phyloP scores from a whole-genome alignment of 2,113 vertebrate genomes.

The Tragelaphus imberbis region DNA sequence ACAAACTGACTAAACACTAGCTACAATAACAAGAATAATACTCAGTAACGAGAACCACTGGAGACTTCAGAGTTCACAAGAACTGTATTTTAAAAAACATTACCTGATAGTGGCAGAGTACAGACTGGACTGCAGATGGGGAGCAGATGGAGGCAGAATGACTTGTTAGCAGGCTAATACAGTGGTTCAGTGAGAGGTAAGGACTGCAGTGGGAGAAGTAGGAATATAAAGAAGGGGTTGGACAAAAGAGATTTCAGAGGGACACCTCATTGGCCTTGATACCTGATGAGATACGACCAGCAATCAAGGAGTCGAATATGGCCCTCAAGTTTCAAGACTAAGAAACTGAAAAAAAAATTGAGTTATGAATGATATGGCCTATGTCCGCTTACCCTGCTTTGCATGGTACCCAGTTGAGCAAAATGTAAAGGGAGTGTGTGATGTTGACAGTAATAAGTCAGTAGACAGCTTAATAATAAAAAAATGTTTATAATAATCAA shows the following conservation, averaged over 20 bases:
- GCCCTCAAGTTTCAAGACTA: constrained; percentile 27
- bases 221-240: background rate
- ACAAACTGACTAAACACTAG: background rate
- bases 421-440: background rate
- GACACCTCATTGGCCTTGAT: background rate
- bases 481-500: background rate
- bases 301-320: background rate
- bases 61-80: background rate
- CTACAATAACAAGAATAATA: background rate
- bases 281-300: background rate
- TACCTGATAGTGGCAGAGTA: background rate
- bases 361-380: background rate
- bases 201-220: background rate
- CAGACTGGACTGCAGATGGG: background rate
- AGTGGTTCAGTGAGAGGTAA: background rate
- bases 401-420: background rate
- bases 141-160: background rate
- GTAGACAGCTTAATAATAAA: background rate
- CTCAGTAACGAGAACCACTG: background rate
- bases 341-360: background rate
- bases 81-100: background rate
- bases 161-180: background rate
- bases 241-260: background rate
- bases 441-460: background rate
- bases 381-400: background rate